phyloP scores from a whole-genome alignment of 1,140 invertebrate genomes.

The Drosophila athabasca region DNA sequence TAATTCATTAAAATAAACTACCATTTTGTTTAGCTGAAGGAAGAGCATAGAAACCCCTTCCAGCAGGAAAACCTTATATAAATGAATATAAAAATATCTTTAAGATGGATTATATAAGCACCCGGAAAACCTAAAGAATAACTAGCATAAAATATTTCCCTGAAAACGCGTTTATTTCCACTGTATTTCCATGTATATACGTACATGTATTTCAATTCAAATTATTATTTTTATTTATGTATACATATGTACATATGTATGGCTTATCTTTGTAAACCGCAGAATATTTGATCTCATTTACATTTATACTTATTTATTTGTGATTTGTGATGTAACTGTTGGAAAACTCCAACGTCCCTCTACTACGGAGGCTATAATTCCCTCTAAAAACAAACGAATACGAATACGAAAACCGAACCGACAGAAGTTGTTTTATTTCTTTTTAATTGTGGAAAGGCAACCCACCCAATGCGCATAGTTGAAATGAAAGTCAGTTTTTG shows the following conservation, averaged over 20 bases:
- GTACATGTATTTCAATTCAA: not conserved
- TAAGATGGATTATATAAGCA: slow-evolving; percentile 48
- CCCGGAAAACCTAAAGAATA: slow-evolving; percentile 25
- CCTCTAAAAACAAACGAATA: slow-evolving; percentile 40
- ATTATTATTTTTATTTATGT: slow-evolving; percentile 4
- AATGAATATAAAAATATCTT: slow-evolving; percentile 38
- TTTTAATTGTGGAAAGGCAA: slow-evolving; percentile 8
- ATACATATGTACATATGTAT: not conserved
- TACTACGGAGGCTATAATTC: slow-evolving; percentile 39
- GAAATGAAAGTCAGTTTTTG: slow-evolving; percentile 35
- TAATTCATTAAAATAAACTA: slow-evolving; percentile 29
- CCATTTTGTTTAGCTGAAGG: slow-evolving; percentile 1
- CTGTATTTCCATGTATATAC: slow-evolving; percentile 17
- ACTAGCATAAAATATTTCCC: slow-evolving; percentile 32
- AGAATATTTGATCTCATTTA: slow-evolving; percentile 71
- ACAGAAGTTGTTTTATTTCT: not conserved
- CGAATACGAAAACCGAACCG: slow-evolving; percentile 2
- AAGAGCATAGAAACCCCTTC: not conserved
- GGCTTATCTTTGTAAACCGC: slow-evolving; percentile 19
- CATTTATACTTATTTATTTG: slow-evolving; percentile 54
- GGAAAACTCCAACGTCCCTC: slow-evolving; percentile 22
- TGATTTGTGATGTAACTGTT: slow-evolving; percentile 60
- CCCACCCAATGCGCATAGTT: slow-evolving; percentile 11
- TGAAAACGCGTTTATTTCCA: slow-evolving; percentile 22
- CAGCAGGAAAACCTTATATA: not conserved